These are phyloP conservation scores for Ataeniobius toweri DNA, from an alignment of 2,797 vertebrate genomes.

Conservation along the genomic window DNA sequence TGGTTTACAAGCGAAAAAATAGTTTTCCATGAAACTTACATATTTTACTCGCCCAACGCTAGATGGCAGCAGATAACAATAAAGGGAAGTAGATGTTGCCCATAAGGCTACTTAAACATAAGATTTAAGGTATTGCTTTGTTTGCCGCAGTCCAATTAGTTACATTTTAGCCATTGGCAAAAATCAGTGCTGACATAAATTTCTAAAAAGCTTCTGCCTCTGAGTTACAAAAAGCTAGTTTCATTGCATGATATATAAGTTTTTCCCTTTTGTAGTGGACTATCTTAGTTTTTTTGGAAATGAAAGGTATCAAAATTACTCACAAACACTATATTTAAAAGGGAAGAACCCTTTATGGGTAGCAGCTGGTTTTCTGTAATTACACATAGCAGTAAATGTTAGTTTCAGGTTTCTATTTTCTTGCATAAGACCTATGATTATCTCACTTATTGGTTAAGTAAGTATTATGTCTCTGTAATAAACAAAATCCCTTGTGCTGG, in stretches of 20 bases:
- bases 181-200: neutral
- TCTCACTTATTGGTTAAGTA: constrained; percentile 56
- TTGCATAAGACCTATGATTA: constrained; percentile 41
- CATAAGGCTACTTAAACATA: neutral
- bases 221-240: neutral
- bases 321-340: constrained; percentile 46
- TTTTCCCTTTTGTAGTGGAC: constrained; percentile 3
- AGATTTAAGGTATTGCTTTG: constrained; percentile 13
- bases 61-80: constrained; percentile 68
- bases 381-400: constrained; percentile 43
- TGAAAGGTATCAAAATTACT: constrained; percentile 25
- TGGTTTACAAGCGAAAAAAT: neutral
- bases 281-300: constrained; percentile 14
- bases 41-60: constrained; percentile 29
- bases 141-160: constrained; percentile 17
- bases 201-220: neutral
- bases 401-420: constrained; percentile 57
- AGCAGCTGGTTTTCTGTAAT: constrained; percentile 56
- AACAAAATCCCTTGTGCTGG: neutral
- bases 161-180: neutral
- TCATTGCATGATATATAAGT: constrained; percentile 1
- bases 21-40: neutral
- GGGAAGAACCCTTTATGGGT: constrained; percentile 39
- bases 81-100: neutral
- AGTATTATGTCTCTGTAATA: constrained; percentile 35